Evolutionary conservation across 1,140 invertebrate genomes (phyloP), one percentile per base, ranked within the genome.

Genomic region (Euura lappo): DNA sequence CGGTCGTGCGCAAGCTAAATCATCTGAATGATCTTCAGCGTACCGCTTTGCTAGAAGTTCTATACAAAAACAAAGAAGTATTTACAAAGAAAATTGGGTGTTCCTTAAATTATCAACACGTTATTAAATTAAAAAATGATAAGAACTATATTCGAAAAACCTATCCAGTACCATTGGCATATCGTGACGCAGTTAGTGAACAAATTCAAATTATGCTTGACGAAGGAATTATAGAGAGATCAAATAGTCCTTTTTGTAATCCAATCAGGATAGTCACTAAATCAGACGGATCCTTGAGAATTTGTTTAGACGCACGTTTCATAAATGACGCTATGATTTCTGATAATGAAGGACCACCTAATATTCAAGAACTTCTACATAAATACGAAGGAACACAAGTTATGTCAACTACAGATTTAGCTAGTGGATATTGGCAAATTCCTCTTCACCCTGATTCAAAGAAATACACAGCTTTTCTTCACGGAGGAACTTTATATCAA

Each of bases 371-470:
- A 68, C 5, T 68, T 4, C 28, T 6, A 10, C 8, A 68, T 42
- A 68, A 68, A 8, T 68, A 68, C 66, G 28, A 68, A 6, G 66
- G 66, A 7, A 42, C 42, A 10, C 71, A 60, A 60, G 67, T 83
- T 2, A 65, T 82, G n/a, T 76, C 77, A 44, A 73, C 77, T n/a
- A 73, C 82, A 2, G 81, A 84, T 74, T 72, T 83, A 64, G 75
- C 79, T 67, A 76, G 77, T 69, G 80, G 79, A 2, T 87, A 87
- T 71, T 85, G 84, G 76, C 84, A 85, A 74, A 79, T 85, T 8
- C 77, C 79, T 0, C 71, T 85, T 13, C 68, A 65, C 4, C 44
- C 71, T 60, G 70, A 80, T 2, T 79, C 79, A 64, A 73, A 70
- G 8, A 76, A 81, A 45, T 84, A 80, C 71, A 85, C 84, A 2